These are phyloP conservation scores for Lasius platythorax DNA, from an alignment of 2,888 invertebrate species.

Conservation along the genomic window DNA sequence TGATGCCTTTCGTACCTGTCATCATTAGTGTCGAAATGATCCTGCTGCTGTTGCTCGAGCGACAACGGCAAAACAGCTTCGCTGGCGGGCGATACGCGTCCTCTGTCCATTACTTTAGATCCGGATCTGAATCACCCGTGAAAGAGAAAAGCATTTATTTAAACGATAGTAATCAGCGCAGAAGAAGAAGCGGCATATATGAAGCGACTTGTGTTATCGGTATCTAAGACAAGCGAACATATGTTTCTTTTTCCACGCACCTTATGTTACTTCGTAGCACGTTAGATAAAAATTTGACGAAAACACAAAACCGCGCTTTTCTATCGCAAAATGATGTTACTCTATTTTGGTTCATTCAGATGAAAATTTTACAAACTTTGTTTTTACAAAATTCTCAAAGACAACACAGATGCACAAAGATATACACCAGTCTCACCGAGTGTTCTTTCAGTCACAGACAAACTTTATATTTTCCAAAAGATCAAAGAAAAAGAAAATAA, in stretches of 20 bases:
- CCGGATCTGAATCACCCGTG: slow-evolving; percentile 87
- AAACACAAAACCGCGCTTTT: neutral
- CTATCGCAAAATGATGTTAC: neutral
- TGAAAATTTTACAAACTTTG: neutral
- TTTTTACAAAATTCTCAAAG: slow-evolving; percentile 10
- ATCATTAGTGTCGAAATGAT: slow-evolving; percentile 83
- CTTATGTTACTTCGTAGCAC: neutral
- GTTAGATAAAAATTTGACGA: slow-evolving; percentile 1
- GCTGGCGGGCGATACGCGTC: slow-evolving; percentile 89
- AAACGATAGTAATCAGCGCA: neutral
- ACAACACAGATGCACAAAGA: neutral
- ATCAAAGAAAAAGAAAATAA: neutral
- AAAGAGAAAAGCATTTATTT: neutral
- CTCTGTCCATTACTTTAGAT: slow-evolving; percentile 90
- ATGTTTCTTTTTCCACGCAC: slow-evolving; percentile 6
- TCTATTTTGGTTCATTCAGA: slow-evolving; percentile 9
- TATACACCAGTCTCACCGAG: neutral
- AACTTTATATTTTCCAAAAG: neutral
- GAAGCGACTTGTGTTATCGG: slow-evolving; percentile 19
- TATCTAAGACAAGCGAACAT: slow-evolving; percentile 23
- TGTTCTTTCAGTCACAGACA: neutral
- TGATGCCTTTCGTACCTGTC: slow-evolving; percentile 79
- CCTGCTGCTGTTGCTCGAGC: slow-evolving; percentile 81
- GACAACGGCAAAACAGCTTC: slow-evolving; percentile 87
- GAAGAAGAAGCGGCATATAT: neutral